Evolutionary conservation across 2,113 vertebrate genomes (phyloP).

Genomic region (Lonchura striata): DNA sequence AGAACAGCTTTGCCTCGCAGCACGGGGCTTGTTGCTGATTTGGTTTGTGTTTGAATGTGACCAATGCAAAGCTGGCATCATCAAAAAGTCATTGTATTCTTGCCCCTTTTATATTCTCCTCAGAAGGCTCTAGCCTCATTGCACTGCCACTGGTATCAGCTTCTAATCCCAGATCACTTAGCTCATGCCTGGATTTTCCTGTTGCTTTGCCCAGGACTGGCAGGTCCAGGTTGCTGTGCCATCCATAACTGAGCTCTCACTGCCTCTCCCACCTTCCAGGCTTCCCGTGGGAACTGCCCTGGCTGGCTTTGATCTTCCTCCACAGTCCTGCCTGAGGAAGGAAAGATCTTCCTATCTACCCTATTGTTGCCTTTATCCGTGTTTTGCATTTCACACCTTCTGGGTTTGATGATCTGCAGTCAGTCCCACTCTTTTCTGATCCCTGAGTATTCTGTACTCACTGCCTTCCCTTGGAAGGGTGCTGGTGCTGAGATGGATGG

Average conservation of each 20-base stretch:
- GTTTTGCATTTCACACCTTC: background rate
- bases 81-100: background rate
- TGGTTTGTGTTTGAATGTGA: background rate
- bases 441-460: background rate
- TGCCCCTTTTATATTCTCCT: background rate
- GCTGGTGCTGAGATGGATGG: background rate
- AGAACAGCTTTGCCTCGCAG: background rate
- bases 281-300: background rate
- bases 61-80: background rate
- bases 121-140: background rate
- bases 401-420: background rate
- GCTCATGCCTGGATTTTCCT: background rate
- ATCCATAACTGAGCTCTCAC: rapidly evolving
- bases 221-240: background rate
- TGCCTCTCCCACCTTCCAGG: background rate
- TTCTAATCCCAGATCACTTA: background rate
- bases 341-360: background rate
- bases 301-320: background rate
- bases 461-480: background rate
- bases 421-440: background rate
- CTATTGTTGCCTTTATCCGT: background rate
- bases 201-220: background rate
- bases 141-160: background rate
- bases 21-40: rapidly evolving
- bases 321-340: background rate